These are phyloP conservation scores for Scaeva pyrastri DNA, from an alignment of 2,888 invertebrate species.

Conservation along the genomic window DNA sequence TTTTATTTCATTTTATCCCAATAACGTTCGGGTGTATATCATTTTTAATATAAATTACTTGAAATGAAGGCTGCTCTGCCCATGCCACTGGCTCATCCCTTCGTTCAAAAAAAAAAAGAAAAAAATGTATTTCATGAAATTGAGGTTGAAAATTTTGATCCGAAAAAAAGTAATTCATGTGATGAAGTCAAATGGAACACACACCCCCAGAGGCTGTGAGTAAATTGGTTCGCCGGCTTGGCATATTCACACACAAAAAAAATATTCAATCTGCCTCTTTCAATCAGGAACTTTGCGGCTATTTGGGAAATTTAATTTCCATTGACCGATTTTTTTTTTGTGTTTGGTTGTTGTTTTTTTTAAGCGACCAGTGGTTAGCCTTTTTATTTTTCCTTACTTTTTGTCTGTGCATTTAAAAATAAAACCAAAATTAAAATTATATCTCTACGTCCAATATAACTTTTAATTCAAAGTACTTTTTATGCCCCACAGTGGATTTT, in stretches of 20 bases:
- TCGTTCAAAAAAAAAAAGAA: conserved; percentile 41
- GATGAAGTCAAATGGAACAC: conserved; percentile 69
- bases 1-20: neutral
- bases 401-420: neutral
- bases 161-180: conserved; percentile 66
- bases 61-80: neutral
- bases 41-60: conserved; percentile 21
- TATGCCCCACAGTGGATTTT: conserved; percentile 33
- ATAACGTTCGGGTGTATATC: neutral
- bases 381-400: conserved; percentile 10
- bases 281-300: conserved; percentile 69
- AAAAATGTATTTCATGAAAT: conserved; percentile 58
- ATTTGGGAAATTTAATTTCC: conserved; percentile 66
- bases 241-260: conserved; percentile 17
- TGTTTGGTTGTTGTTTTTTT: neutral
- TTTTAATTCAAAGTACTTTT: conserved; percentile 26
- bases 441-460: neutral
- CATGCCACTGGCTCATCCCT: conserved; percentile 1
- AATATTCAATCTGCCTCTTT: conserved; percentile 48
- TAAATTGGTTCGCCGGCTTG: conserved; percentile 54
- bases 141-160: conserved; percentile 70
- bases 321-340: conserved; percentile 19
- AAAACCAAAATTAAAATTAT: neutral
- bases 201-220: conserved; percentile 48
- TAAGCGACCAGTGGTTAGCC: neutral